These are phyloP conservation scores for Pteronura brasiliensis DNA, from an alignment of 2,113 vertebrate species.

Conservation along the genomic window DNA sequence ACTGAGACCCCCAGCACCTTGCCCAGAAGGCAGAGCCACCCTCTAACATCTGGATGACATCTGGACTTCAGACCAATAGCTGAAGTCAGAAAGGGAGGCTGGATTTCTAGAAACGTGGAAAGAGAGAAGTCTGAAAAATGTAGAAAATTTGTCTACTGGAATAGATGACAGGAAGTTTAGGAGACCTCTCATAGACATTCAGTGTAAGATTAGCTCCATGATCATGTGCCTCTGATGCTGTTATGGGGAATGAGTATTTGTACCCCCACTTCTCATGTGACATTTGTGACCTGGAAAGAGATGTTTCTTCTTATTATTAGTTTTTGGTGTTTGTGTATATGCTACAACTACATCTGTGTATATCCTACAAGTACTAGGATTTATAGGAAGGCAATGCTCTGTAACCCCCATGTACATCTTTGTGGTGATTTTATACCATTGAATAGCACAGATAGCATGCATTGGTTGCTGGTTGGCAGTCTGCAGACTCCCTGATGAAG, in stretches of 20 bases:
- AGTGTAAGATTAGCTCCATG: not conserved
- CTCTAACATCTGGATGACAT: not conserved
- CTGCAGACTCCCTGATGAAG: not conserved
- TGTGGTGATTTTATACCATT: not conserved
- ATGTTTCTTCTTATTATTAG: not conserved
- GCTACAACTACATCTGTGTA: not conserved
- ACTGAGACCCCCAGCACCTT: not conserved
- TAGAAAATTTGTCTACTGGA: not conserved
- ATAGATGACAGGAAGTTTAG: not conserved
- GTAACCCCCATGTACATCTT: not conserved
- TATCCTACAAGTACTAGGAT: not conserved
- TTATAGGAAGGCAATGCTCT: not conserved
- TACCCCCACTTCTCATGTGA: not conserved
- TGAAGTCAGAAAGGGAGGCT: not conserved
- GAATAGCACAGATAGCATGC: not conserved
- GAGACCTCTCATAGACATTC: not conserved
- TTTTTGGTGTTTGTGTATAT: not conserved
- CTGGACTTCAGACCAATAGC: not conserved
- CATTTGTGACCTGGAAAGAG: not conserved
- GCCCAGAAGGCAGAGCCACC: not conserved
- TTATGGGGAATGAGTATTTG: not conserved
- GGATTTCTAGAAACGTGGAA: not conserved
- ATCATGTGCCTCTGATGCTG: not conserved
- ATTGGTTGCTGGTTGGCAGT: not conserved
- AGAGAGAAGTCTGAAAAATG: not conserved